Evolutionary conservation across 2,888 invertebrate species (phyloP).

Genomic region (Phorcus lineatus): DNA sequence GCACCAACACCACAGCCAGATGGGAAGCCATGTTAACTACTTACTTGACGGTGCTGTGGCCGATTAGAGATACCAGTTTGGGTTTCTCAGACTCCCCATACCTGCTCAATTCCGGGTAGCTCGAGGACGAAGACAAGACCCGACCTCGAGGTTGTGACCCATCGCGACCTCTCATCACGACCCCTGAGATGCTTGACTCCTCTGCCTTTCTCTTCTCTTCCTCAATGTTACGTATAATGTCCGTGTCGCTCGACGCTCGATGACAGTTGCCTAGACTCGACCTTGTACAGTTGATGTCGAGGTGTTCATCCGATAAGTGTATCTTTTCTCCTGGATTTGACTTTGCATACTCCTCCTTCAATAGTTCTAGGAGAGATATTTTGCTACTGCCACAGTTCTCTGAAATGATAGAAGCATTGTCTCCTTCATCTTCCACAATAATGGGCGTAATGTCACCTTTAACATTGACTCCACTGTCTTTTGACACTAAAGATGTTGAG

Average conservation of each 20-base stretch:
- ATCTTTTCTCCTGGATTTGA: slow-evolving; percentile 19
- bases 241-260: slow-evolving; percentile 64
- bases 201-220: background rate
- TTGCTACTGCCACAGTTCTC: background rate
- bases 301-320: background rate
- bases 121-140: slow-evolving; percentile 56
- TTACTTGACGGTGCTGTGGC: slow-evolving; percentile 69
- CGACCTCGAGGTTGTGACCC: slow-evolving; percentile 16
- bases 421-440: background rate
- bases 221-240: slow-evolving; percentile 43
- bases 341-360: slow-evolving; percentile 55
- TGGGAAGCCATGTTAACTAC: slow-evolving; percentile 21
- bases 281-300: background rate
- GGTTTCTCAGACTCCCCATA: slow-evolving; percentile 47
- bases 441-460: background rate
- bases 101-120: slow-evolving; percentile 64
- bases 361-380: slow-evolving; percentile 60
- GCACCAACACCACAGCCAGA: slow-evolving; percentile 2
- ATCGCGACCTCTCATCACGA: slow-evolving; percentile 8
- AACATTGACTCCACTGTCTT: slow-evolving; percentile 3
- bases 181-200: background rate
- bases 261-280: slow-evolving; percentile 31
- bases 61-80: slow-evolving; percentile 65
- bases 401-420: background rate
- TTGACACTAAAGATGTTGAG: slow-evolving; percentile 1